Evolutionary conservation across 2,888 invertebrate genomes (phyloP), one percentile per base, ranked within the genome.

Genomic region (Platycheirus albimanus): DNA sequence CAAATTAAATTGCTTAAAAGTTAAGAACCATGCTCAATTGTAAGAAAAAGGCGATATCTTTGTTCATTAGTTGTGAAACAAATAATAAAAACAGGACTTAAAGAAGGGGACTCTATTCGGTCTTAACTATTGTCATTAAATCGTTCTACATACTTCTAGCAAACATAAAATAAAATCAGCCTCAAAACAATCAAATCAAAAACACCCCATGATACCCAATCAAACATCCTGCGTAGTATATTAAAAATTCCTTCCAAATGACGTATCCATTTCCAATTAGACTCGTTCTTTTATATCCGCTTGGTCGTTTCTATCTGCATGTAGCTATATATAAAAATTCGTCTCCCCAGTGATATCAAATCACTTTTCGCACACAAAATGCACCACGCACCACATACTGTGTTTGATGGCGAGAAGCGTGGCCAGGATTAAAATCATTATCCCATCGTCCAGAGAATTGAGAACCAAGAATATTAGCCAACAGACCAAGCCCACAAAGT

Each of bases 251-350:
- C 47, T 28, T 49, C 36, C 36, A 69, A 63, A 52, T 77, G 64
- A 58, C 19, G 71, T 78, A 72, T 72, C 72, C 58, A 72, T 66
- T 78, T 61, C 78, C 78, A 78, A 78, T 78, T 72, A 78, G 64
- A 33, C 17, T 52, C 41, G 41, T n/a, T n/a, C 49, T 28, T 41
- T 58, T 58, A 51, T 19, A 33, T 24, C 24, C 24, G n/a, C 15
- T 17, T 36, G 5, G 3, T 6, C 15, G 3, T 28, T 19, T n/a
- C 8, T 24, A 19, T 56, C 7, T 2, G n/a, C 7, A 15, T 10
- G 8, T 51, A 30, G 10, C 13, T 52, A 6, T 6, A 49, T 5
- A 47, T 41, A 36, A 20, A 33, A 33, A n/a, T 30, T 45, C 7
- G 45, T 33, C 15, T 24, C 64, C 15, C 30, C 41, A 38, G 56